Conservation (phyloP, 2,113 vertebrate species). For the Pollimyrus isidori region DNA sequence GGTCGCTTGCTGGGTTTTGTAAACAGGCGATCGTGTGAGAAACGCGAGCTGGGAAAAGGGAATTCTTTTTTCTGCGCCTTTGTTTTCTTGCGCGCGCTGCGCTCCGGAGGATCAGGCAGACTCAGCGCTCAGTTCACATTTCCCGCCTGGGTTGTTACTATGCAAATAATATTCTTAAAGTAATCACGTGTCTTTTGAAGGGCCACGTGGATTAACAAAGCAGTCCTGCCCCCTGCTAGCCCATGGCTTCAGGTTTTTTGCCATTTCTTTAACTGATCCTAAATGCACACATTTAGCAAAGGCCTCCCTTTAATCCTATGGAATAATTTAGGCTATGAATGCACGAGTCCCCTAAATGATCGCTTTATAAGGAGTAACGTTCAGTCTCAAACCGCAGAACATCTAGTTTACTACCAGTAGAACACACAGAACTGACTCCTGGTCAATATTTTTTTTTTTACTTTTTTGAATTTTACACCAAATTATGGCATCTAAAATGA, state of each 20-base stretch:
- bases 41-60: slow-evolving; percentile 64
- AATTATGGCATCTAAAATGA: slow-evolving; percentile 80
- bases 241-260: slow-evolving; percentile 63
- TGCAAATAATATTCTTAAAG: slow-evolving; percentile 68
- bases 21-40: slow-evolving; percentile 79
- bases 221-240: slow-evolving; percentile 72
- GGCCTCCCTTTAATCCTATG: slow-evolving; percentile 79
- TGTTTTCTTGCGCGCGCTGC: slow-evolving; percentile 73
- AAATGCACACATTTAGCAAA: slow-evolving; percentile 80
- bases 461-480: slow-evolving; percentile 28
- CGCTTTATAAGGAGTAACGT: slow-evolving; percentile 75
- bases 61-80: slow-evolving; percentile 52
- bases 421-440: slow-evolving; percentile 22
- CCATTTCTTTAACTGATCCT: slow-evolving; percentile 79
- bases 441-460: slow-evolving; percentile 14
- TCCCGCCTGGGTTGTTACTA: slow-evolving; percentile 67
- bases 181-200: slow-evolving; percentile 84
- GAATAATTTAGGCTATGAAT: slow-evolving; percentile 80
- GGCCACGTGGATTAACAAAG: slow-evolving; percentile 97
- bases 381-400: slow-evolving; percentile 52
- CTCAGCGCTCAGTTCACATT: slow-evolving; percentile 55
- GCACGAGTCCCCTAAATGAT: slow-evolving; percentile 59
- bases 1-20: slow-evolving; percentile 74
- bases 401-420: slow-evolving; percentile 41
- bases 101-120: slow-evolving; percentile 55